phyloP scores from a whole-genome alignment of 2,797 vertebrate genomes.

The Triplophysa yarkandensis region DNA sequence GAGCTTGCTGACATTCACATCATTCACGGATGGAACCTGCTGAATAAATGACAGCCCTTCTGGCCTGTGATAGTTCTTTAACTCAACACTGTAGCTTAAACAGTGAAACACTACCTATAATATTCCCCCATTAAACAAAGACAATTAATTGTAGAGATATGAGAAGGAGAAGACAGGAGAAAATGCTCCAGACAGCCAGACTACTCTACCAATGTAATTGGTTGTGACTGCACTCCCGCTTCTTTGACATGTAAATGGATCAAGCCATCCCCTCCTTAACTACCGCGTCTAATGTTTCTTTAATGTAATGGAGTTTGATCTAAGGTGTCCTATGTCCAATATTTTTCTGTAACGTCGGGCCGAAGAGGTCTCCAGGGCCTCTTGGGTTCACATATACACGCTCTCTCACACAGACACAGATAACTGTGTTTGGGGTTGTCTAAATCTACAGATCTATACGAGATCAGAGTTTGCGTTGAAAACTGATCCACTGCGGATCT shows the following conservation, averaged over 20 bases:
- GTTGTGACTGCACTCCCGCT: conserved; percentile 69
- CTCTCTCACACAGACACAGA: conserved; percentile 43
- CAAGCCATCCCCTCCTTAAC: conserved; percentile 55
- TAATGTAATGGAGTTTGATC: conserved; percentile 83
- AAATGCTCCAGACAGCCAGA: conserved; percentile 53
- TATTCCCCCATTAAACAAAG: conserved; percentile 39
- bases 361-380: conserved; percentile 74
- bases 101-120: not conserved
- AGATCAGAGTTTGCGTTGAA: conserved; percentile 42
- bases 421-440: conserved; percentile 17
- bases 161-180: conserved; percentile 25
- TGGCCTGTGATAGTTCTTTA: not conserved
- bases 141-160: conserved; percentile 51
- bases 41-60: not conserved
- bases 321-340: conserved; percentile 74
- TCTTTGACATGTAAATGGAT: conserved; percentile 74
- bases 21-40: conserved; percentile 1
- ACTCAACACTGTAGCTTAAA: conserved; percentile 18
- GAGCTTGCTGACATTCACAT: not conserved
- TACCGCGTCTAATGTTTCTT: conserved; percentile 77
- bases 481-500: conserved; percentile 52
- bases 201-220: conserved; percentile 76
- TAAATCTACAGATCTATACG: conserved; percentile 44
- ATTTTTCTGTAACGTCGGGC: conserved; percentile 76
- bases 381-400: conserved; percentile 70